A percentile compares a stretch with the other conserved stretches of the same genome.
Evolutionary conservation across 2,888 invertebrate species (phyloP).

Genomic region (Eupithecia subfuscata): DNA sequence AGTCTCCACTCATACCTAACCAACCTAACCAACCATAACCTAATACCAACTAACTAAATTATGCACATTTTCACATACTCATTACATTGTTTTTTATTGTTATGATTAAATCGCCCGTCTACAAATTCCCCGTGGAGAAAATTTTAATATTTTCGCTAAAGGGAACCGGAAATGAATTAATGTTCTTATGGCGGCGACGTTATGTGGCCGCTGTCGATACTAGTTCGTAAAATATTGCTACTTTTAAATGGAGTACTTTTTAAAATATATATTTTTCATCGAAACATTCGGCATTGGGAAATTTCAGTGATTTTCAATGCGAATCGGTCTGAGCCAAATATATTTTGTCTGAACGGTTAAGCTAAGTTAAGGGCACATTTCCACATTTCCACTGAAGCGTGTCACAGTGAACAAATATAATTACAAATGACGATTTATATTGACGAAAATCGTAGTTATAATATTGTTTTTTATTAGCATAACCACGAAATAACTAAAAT

Average conservation of each 20-base stretch:
- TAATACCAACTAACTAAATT: not conserved
- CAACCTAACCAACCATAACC: too few species aligned
- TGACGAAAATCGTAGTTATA: not conserved
- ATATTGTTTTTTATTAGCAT: not conserved
- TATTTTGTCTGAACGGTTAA: not conserved
- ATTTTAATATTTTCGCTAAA: slow-evolving; percentile 59
- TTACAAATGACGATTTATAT: not conserved
- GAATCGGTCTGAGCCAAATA: not conserved
- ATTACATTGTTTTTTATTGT: not conserved
- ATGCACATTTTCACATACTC: not conserved
- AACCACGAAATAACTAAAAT: not conserved
- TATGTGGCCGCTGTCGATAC: slow-evolving; percentile 34
- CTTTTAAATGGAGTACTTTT: slow-evolving; percentile 10
- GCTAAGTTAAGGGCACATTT: not conserved
- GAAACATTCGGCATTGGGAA: slow-evolving; percentile 1
- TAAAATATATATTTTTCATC: slow-evolving; percentile 3
- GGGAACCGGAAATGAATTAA: slow-evolving; percentile 61
- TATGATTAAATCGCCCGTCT: slow-evolving; percentile 27
- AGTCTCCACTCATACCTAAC: not conserved
- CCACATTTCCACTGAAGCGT: slow-evolving; percentile 1
- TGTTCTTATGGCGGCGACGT: slow-evolving; percentile 58
- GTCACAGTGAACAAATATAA: not conserved
- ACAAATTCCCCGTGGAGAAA: slow-evolving; percentile 51
- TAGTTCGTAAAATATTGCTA: slow-evolving; percentile 19
- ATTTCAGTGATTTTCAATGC: not conserved